Conservation (phyloP, 2,797 vertebrate species). For the Etheostoma nigrum region DNA sequence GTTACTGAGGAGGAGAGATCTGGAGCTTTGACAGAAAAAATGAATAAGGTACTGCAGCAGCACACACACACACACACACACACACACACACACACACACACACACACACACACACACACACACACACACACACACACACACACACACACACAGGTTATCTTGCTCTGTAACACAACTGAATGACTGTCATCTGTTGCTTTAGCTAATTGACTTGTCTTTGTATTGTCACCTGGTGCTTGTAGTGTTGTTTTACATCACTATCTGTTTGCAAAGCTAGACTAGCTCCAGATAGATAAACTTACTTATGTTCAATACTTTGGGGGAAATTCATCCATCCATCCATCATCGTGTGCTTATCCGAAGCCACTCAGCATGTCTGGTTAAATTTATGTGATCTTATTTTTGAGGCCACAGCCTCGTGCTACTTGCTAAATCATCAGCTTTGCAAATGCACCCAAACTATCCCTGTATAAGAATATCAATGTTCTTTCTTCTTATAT, state of each 20-base stretch:
- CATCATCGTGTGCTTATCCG: too few species aligned
- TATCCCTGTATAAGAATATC: neutral
- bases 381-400: neutral
- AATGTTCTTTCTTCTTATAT: neutral
- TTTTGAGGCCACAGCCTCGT: neutral
- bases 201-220: neutral
- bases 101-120: too few species aligned
- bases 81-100: too few species aligned
- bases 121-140: too few species aligned
- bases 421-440: neutral
- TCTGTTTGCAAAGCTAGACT: neutral
- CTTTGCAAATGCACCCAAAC: neutral
- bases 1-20: constrained; percentile 43
- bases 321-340: neutral
- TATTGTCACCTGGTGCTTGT: neutral
- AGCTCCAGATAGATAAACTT: neutral
- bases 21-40: constrained; percentile 30
- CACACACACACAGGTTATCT: neutral
- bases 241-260: neutral
- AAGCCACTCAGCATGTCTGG: neutral
- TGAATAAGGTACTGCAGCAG: constrained; percentile 67
- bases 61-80: neutral
- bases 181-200: neutral
- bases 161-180: neutral
- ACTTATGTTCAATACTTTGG: neutral